Base-by-base conservation (phyloP, 2,113 vertebrate species). In the Rhinolophus sinicus region DNA sequence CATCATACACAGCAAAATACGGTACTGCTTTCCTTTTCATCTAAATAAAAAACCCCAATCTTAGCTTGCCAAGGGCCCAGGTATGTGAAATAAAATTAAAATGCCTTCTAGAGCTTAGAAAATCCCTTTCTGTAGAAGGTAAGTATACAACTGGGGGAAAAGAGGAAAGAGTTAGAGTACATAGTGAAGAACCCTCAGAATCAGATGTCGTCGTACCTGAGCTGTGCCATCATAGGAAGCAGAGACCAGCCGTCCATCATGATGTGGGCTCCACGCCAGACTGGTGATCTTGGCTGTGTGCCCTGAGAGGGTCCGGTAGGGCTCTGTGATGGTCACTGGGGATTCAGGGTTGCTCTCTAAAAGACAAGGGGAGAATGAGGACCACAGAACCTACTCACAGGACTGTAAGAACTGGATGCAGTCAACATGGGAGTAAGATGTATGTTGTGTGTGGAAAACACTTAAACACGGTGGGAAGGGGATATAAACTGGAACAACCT, bases 241-340 rank as follows among this genome's bases (percentile, higher is more conserved):
- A 0, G 99, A 99, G 14, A 99, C 99, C 95, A 99, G 97, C 56
- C 98, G 98, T 40, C 98, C 99, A 4, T 99, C 97, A 0, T 99
- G 99, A 97, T 99, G 99, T 0, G 99, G 99, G 94, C 99, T 99
- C 99, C 99, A 99, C 0, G 99, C 98, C 97, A 99, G 98, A 33
- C 98, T 97, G 33, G 99, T 99, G 95, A 99, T 99, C 98, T 99
- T 99, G 69, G 98, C 99, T 0, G 99, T 99, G 97, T 99, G 99
- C 52, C 99, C 99, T 4, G 98, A 97, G 70, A 99, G 98, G 56
- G 99, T 99, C 70, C 99, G 99, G 95, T 98, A 99, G 5, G 99
- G 99, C 96, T 99, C 99, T 0, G 99, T 99, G 95, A 99, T 96
- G 13, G 97, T 98, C 80, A 98, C 64, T 6, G 99, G 99, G 40